Evolutionary conservation across 2,113 vertebrate species (phyloP).

Genomic region (Ictalurus punctatus): DNA sequence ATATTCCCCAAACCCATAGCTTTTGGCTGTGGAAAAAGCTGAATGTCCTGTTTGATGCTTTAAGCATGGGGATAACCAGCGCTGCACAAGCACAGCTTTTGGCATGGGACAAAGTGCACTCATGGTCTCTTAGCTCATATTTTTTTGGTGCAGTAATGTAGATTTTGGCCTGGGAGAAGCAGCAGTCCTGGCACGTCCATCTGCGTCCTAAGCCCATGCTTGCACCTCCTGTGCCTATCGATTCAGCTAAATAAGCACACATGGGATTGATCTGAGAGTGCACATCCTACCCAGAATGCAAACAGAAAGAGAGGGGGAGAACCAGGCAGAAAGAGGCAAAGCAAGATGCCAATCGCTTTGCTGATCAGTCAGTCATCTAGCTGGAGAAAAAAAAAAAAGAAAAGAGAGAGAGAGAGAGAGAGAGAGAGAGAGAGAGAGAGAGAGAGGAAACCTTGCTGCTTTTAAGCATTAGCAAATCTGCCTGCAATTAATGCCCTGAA

Average conservation of each 20-base stretch:
- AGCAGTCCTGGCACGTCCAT: conserved; percentile 39
- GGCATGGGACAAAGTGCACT: not conserved
- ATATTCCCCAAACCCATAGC: not conserved
- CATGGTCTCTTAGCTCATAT: not conserved
- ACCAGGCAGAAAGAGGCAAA: not conserved
- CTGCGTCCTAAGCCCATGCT: conserved; percentile 38
- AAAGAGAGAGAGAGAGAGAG: not conserved
- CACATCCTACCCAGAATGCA: conserved; percentile 42
- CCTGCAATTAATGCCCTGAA: conserved; percentile 63
- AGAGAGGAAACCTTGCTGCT: conserved; percentile 39
- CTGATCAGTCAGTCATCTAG: conserved; percentile 40
- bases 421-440: not conserved
- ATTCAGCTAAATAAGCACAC: conserved; percentile 53
- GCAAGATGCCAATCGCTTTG: conserved; percentile 29
- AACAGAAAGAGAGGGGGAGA: conserved; percentile 21
- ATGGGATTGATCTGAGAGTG: conserved; percentile 49
- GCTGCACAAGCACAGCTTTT: not conserved
- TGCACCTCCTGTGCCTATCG: conserved; percentile 41
- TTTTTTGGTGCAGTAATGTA: conserved; percentile 34
- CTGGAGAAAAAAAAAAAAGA: conserved; percentile 26
- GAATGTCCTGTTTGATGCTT: conserved; percentile 27
- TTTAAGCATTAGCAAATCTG: conserved; percentile 58
- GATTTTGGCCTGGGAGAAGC: conserved; percentile 24
- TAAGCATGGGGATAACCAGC: not conserved
- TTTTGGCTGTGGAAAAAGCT: conserved; percentile 18